Conservation (phyloP, 1,140 invertebrate genomes). For the Psix sp. region DNA sequence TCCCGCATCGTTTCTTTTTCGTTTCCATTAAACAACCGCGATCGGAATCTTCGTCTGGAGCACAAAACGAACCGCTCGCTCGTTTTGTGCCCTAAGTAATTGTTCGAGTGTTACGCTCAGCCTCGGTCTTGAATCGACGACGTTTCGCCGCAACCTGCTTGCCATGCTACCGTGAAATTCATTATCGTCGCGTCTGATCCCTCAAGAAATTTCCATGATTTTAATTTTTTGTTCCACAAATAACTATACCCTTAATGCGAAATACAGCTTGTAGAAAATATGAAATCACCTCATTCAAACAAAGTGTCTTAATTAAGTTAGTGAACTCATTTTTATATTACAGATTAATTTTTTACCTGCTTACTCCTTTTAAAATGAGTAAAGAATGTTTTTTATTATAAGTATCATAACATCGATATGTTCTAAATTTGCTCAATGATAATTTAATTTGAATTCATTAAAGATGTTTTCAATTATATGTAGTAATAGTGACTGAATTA, state of each 20-base stretch:
- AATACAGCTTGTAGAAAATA: constrained; percentile 1
- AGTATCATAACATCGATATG: too few species aligned
- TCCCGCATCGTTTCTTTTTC: constrained; percentile 30
- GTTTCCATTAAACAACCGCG: constrained; percentile 49
- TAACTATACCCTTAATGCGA: constrained; percentile 36
- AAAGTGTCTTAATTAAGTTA: constrained; percentile 27
- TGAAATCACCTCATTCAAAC: constrained; percentile 28
- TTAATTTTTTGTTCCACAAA: constrained; percentile 19
- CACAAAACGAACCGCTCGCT: too few species aligned
- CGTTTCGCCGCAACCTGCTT: constrained; percentile 28
- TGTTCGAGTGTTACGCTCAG: constrained; percentile 58
- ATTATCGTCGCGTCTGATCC: constrained; percentile 60
- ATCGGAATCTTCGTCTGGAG: too few species aligned
- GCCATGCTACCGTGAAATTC: constrained; percentile 66
- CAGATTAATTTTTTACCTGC: too few species aligned
- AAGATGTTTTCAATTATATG: too few species aligned
- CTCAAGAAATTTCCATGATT: constrained; percentile 35
- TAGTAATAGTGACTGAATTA: too few species aligned
- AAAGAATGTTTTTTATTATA: too few species aligned
- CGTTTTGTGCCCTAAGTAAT: constrained; percentile 67
- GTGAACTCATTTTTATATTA: too few species aligned
- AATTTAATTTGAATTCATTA: too few species aligned
- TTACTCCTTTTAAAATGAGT: too few species aligned
- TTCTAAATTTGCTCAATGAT: too few species aligned
- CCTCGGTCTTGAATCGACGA: constrained; percentile 41